phyloP scores from a whole-genome alignment of 2,888 invertebrate species.

The Pteria penguin region DNA sequence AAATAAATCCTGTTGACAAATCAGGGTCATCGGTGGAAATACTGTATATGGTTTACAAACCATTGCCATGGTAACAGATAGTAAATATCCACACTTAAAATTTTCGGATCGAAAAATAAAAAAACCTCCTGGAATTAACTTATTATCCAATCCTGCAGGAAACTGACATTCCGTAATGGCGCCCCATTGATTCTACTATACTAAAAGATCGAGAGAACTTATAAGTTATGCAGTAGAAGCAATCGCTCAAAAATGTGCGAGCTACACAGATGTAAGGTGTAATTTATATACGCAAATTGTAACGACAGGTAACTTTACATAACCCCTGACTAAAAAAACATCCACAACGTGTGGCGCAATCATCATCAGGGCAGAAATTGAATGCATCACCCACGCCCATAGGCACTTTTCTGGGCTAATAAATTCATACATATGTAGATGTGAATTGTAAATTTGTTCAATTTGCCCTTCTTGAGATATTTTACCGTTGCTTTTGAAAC shows the following conservation, averaged over 20 bases:
- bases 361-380: background rate
- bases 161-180: too few relatives aligned
- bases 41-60: background rate
- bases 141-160: too few relatives aligned
- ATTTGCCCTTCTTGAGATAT: too few relatives aligned
- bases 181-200: too few relatives aligned
- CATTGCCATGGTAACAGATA: background rate
- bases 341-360: background rate
- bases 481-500: too few relatives aligned
- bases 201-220: background rate
- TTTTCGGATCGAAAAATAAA: too few relatives aligned
- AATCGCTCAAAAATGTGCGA: background rate
- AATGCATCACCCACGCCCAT: background rate
- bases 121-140: too few relatives aligned
- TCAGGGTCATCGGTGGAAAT: background rate
- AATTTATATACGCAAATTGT: background rate
- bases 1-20: background rate
- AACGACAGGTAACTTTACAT: background rate
- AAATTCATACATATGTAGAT: too few relatives aligned
- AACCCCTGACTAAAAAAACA: background rate
- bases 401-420: background rate
- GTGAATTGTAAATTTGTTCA: too few relatives aligned
- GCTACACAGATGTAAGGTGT: background rate
- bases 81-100: background rate
- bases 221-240: background rate